Base-by-base conservation (phyloP, 2,888 invertebrate species). In the Dryocosmus kuriphilus region DNA sequence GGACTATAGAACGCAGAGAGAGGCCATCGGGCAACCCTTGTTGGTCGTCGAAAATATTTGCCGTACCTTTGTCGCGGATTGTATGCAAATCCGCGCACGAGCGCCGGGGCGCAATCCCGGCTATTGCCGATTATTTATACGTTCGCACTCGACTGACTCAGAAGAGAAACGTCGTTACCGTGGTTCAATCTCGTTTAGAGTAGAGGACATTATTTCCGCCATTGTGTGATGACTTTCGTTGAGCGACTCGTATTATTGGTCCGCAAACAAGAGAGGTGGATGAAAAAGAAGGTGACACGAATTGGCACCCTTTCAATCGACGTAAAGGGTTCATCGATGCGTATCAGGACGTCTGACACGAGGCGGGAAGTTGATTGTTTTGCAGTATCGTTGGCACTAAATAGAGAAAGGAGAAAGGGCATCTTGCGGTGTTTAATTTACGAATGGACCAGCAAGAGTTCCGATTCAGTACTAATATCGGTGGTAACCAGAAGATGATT, bases 241-340 rank as follows among this genome's bases (percentile, higher is more conserved):
- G 11, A 71, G 11, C 14, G 9, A 65, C 9, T 11, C 22, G 65
- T 6, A 38, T 65, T 51, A 71, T n/a, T 51, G 30, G 11, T 27
- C 24, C 14, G 27, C 32, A 71, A 71, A 71, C 46, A 67, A 67
- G 16, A 27, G 30, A 71, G 16, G 16, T 27, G 9, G 46, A 35
- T 11, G 51, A 51, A 71, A 73, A 65, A 24, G 38, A 55, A 51
- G 73, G 61, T 73, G 76, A 71, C 63, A 78, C 77, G 77, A 67
- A 77, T 78, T 75, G 71, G n/a, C 46, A 76, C 62, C 71, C 71
- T 71, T 71, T 71, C 71, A 71, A 71, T 71, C 30, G 8, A 51
- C 57, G 78, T 79, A 84, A 85, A 80, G 80, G 85, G 78, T 74
- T 82, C 84, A 81, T 30, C 85, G 89, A 88, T 79, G 89, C 86